Evolutionary conservation across 2,888 invertebrate genomes (phyloP).

Genomic region (Camptogramma bilineatum): DNA sequence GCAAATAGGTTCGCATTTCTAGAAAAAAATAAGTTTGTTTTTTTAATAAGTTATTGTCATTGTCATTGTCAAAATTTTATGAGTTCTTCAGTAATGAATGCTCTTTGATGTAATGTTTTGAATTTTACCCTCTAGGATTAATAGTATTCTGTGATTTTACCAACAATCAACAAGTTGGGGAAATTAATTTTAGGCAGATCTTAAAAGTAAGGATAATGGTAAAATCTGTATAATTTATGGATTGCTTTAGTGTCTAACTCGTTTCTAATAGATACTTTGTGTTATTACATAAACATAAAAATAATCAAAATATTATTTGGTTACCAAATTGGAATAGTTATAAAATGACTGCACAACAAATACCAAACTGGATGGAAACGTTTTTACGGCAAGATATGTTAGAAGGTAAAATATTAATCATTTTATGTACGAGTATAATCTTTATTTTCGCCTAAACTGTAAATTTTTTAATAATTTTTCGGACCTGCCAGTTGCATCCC

Average conservation of each 20-base stretch:
- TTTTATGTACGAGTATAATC: no score
- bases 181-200: neutral
- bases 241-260: neutral
- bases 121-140: no score
- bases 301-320: neutral
- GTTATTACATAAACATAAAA: neutral
- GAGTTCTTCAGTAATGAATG: neutral
- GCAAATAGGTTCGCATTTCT: neutral
- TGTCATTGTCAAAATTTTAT: neutral
- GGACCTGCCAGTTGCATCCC: no score
- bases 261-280: neutral
- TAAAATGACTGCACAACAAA: slow-evolving; percentile 13
- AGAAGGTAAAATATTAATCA: slow-evolving; percentile 22
- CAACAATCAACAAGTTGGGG: neutral
- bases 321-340: neutral
- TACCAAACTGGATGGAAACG: slow-evolving; percentile 24
- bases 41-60: neutral
- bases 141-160: no score
- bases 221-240: neutral
- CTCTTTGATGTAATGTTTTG: neutral
- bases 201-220: neutral
- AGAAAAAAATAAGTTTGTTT: neutral
- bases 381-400: slow-evolving; percentile 19
- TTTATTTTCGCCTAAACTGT: no score
- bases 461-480: no score